Base-by-base conservation (phyloP, 1,140 invertebrate species). In the Octopus sinensis region DNA sequence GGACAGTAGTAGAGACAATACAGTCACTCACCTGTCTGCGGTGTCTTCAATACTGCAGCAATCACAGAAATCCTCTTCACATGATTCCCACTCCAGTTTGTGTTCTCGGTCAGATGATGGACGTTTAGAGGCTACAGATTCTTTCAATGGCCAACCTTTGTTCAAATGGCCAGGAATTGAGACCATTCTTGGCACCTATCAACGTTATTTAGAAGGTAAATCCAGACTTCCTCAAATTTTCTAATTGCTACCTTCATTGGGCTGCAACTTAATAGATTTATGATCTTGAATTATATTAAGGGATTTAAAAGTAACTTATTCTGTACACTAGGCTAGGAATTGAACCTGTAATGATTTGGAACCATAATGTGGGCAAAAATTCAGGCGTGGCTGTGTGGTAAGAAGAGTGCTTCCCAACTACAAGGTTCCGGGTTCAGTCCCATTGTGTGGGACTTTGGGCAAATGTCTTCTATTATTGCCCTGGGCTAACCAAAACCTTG, bases 161-260 rank as follows among this genome's bases (percentile, higher is more conserved):
- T 82, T 75, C 51, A 80, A 79, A 51, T 89, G 88, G 88, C 88
- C 86, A 23, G 88, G 88, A 71, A 86, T 91, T 77, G 90, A 90
- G 81, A 86, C 86, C n/a, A 82, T 91, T 6, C 87, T 91, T 83
- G 89, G 90, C 73, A 84, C 90, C 4, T 91, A 91, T 82, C 88
- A 90, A 78, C 85, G 84, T 81, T 86, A 91, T 85, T 80, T 85
- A 79, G 85, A 88, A 86, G 91, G 91, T 91, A 85, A 17, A 43
- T 43, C 30, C 30, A 62, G 30, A 68, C n/a, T 23, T 76, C 23
- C 9, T 17, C 17, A 30, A 30, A n/a, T 23, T 76, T 1, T n/a
- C 1, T 76, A 30, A 76, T n/a, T 76, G 10, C 23, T 51, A 76
- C 23, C 10, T n/a, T 10, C 9, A 23, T 76, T 76, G 9, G 12